Percentiles rank a stretch among this genome's conserved stretches.
Evolutionary conservation across 2,797 vertebrate species (phyloP).

Genomic region (Ctenopoma multispine): DNA sequence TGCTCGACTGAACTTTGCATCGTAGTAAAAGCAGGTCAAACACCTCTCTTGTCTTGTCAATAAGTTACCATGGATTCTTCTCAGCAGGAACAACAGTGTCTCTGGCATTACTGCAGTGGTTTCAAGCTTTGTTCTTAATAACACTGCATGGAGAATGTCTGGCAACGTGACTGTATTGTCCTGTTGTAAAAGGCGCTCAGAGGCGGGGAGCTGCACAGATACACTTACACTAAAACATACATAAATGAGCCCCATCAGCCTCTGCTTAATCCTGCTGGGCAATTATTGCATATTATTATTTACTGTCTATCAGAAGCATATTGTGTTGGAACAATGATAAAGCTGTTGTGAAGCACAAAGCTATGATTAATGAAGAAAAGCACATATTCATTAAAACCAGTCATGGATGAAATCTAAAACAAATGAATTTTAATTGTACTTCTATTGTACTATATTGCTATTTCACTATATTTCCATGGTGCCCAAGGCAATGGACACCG

Average conservation of each 20-base stretch:
- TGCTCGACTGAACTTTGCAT: slow-evolving; percentile 74
- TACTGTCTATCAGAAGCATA: slow-evolving; percentile 36
- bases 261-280: slow-evolving; percentile 51
- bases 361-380: slow-evolving; percentile 55
- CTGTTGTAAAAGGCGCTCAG: slow-evolving; percentile 30
- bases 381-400: slow-evolving; percentile 59
- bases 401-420: slow-evolving; percentile 57
- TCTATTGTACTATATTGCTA: slow-evolving; percentile 20
- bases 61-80: slow-evolving; percentile 70
- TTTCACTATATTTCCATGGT: slow-evolving; percentile 6
- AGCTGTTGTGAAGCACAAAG: slow-evolving; percentile 43
- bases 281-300: slow-evolving; percentile 47
- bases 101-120: slow-evolving; percentile 38
- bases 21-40: slow-evolving; percentile 77
- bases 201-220: slow-evolving; percentile 38
- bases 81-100: slow-evolving; percentile 38
- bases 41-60: slow-evolving; percentile 69
- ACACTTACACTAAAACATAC: slow-evolving; percentile 51
- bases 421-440: slow-evolving; percentile 48
- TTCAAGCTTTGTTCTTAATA: slow-evolving; percentile 57
- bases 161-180: slow-evolving; percentile 55
- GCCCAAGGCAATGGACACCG: background rate
- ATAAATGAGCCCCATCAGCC: slow-evolving; percentile 36
- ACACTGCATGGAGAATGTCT: slow-evolving; percentile 34
- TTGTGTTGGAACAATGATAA: slow-evolving; percentile 40